Evolutionary conservation across 2,113 vertebrate genomes (phyloP).

Genomic region (Actinemys pallida): DNA sequence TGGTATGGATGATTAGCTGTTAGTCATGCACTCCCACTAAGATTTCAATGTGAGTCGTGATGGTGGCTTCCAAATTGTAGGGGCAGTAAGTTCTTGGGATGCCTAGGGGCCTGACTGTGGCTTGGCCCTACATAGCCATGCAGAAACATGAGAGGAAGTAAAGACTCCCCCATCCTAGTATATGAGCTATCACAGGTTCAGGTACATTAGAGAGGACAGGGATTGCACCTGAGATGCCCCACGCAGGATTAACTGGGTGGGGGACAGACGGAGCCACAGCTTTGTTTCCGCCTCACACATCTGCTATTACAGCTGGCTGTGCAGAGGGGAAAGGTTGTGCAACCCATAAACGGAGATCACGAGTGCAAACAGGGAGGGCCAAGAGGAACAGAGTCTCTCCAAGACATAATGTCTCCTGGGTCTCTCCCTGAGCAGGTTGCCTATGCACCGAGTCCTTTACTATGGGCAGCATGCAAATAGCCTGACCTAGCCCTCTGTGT

Average conservation of each 20-base stretch:
- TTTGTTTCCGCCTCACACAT: background rate
- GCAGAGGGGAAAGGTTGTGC: background rate
- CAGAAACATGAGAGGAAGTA: background rate
- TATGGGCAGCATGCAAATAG: too few relatives aligned
- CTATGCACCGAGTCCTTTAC: too few relatives aligned
- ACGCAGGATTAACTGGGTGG: rapidly evolving
- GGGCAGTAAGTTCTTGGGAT: background rate
- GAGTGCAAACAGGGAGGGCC: background rate
- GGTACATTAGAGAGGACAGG: rapidly evolving
- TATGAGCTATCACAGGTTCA: background rate
- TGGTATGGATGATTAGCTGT: background rate
- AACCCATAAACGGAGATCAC: background rate
- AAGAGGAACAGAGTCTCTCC: background rate
- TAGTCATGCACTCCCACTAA: background rate
- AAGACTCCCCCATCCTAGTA: background rate
- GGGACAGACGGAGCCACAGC: background rate
- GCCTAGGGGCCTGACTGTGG: background rate
- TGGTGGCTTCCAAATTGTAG: background rate
- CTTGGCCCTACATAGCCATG: background rate
- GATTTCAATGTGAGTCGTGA: background rate
- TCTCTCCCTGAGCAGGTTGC: too few relatives aligned
- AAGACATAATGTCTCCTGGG: too few relatives aligned
- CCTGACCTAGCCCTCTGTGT: too few relatives aligned
- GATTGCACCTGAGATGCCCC: background rate
- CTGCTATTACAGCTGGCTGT: too few relatives aligned